Evolutionary conservation across 2,888 invertebrate genomes (phyloP).

Genomic region (Caenorhabditis zanzibari): DNA sequence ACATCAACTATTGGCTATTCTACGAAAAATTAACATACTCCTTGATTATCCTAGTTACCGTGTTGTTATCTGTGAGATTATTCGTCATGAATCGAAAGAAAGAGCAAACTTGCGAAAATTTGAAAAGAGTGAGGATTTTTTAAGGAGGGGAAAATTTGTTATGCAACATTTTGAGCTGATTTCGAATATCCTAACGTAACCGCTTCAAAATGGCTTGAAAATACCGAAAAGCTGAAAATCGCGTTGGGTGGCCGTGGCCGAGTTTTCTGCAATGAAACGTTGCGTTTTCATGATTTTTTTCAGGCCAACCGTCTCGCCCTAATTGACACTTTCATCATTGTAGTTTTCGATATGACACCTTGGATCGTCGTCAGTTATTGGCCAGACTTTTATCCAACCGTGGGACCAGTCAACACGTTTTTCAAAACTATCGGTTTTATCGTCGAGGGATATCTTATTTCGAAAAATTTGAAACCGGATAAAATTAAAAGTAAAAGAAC

Average conservation of each 20-base stretch:
- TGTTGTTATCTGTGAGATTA: constrained; percentile 1
- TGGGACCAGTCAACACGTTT: constrained; percentile 3
- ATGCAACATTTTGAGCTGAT: no score
- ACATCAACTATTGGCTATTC: neutral
- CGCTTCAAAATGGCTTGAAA: no score
- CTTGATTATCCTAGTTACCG: neutral
- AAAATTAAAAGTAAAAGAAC: no score
- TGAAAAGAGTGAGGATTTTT: neutral
- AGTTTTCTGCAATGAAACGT: no score
- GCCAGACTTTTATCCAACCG: neutral
- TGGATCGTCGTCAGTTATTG: neutral
- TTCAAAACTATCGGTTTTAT: constrained; percentile 13
- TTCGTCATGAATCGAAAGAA: constrained; percentile 1
- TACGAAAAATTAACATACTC: constrained; percentile 2
- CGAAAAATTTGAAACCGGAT: no score
- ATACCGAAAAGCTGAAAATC: no score
- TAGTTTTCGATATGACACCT: constrained; percentile 5
- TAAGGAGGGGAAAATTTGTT: no score
- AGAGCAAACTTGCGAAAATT: neutral
- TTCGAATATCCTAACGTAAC: no score
- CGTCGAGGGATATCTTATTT: constrained; percentile 5
- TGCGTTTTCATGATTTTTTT: no score
- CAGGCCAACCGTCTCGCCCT: constrained; percentile 23
- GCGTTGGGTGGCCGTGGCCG: no score
- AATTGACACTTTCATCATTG: constrained; percentile 27